Base-by-base conservation (phyloP, 37 sponge, comb jelly and placozoan genomes). In the Petrosia ficiformis region DNA sequence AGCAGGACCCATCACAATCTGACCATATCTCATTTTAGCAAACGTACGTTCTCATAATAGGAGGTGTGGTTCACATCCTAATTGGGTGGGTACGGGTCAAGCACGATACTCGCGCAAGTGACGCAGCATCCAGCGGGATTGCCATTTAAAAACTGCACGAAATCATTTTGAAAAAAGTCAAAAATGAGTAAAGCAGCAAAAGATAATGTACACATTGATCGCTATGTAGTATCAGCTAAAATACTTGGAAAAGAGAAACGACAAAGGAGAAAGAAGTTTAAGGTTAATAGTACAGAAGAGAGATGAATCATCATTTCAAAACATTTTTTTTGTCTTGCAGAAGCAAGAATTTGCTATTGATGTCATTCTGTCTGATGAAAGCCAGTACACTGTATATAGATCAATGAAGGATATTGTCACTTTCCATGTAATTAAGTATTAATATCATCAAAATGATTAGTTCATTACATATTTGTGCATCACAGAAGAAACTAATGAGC, bases 1-100 rank as follows among this genome's bases (percentile, higher is more conserved):
- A 29, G 99, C 99, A 52, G 99, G 99, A 1, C 99, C 99, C 75
- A 99, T 91, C 34, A 99, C 99, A n/a, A 99, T 57, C 61, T 97
- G 98, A 4, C 88, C 98, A 68, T 97, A 97, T 26, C 96, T 84
- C 90, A 94, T 94, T 44, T 32, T 68, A n/a, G n/a, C n/a, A n/a
- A n/a, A n/a, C n/a, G n/a, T n/a, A n/a, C n/a, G n/a, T n/a, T n/a
- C n/a, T n/a, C n/a, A n/a, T n/a, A n/a, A n/a, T n/a, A n/a, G n/a
- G n/a, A n/a, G n/a, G n/a, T n/a, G n/a, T n/a, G n/a, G n/a, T n/a
- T n/a, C n/a, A n/a, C n/a, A n/a, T n/a, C n/a, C n/a, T n/a, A n/a
- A n/a, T n/a, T n/a, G n/a, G n/a, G n/a, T n/a, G n/a, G n/a, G n/a
- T n/a, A n/a, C n/a, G n/a, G n/a, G n/a, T n/a, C n/a, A n/a, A n/a